Percentiles rank a stretch among this genome's conserved stretches.
Evolutionary conservation across 2,797 vertebrate genomes (phyloP).

Genomic region (Semaprochilodus insignis): DNA sequence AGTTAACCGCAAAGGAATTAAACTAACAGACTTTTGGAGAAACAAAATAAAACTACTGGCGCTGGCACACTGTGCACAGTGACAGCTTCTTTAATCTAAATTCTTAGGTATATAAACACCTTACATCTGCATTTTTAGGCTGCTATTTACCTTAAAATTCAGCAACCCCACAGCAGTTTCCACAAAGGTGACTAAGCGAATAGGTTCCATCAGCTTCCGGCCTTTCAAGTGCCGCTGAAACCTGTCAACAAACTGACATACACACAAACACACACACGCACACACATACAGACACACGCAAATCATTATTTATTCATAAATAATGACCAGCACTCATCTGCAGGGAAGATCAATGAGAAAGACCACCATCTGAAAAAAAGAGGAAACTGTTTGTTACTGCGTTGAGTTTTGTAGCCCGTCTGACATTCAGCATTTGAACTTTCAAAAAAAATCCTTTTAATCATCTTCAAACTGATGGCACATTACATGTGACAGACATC

Average conservation of each 20-base stretch:
- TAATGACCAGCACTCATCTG: constrained; percentile 54
- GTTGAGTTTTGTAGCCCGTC: neutral
- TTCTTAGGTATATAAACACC: constrained; percentile 56
- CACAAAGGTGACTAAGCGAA: constrained; percentile 98
- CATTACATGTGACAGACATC: constrained; percentile 36
- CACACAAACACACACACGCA: constrained; percentile 47
- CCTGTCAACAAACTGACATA: constrained; percentile 94
- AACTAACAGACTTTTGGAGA: constrained; percentile 60
- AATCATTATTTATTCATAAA: constrained; percentile 68
- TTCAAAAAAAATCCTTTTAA: constrained; percentile 32
- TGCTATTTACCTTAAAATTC: constrained; percentile 96
- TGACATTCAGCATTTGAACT: constrained; percentile 26
- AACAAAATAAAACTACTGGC: constrained; percentile 50
- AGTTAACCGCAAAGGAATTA: constrained; percentile 42
- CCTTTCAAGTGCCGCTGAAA: constrained; percentile 90
- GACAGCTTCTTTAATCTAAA: constrained; percentile 16
- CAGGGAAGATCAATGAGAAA: constrained; percentile 22
- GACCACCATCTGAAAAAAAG: constrained; percentile 21
- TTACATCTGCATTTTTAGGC: constrained; percentile 68
- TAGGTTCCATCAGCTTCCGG: constrained; percentile 87
- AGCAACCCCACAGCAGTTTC: constrained; percentile 97
- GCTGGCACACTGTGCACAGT: neutral
- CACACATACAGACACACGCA: constrained; percentile 13
- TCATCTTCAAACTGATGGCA: constrained; percentile 33
- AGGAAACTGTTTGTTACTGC: constrained; percentile 27